These are phyloP conservation scores for Sturnira hondurensis DNA, from an alignment of 2,113 vertebrate species.

Conservation along the genomic window DNA sequence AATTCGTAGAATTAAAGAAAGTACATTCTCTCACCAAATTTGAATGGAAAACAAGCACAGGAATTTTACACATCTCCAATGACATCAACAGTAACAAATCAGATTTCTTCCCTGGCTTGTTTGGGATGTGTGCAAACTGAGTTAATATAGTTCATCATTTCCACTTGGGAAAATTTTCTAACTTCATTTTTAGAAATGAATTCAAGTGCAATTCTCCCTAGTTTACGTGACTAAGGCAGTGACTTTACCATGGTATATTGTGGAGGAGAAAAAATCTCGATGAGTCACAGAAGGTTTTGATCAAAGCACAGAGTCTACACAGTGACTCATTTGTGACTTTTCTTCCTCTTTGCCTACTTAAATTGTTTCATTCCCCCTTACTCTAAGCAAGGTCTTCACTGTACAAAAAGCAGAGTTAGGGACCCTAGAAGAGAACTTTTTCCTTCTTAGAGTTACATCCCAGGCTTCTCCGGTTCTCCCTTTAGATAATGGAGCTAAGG, in stretches of 20 bases:
- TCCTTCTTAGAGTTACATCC: not conserved
- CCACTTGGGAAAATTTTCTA: conserved; percentile 55
- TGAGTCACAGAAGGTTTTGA: conserved; percentile 70
- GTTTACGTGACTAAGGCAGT: conserved; percentile 64
- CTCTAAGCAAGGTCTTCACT: not conserved
- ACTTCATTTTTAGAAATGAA: conserved; percentile 66
- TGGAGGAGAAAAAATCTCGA: conserved; percentile 47
- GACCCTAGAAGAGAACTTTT: not conserved
- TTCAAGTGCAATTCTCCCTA: conserved; percentile 47
- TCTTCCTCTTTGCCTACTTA: conserved; percentile 37
- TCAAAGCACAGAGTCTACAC: conserved; percentile 63
- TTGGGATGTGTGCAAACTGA: conserved; percentile 59
- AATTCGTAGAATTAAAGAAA: not conserved
- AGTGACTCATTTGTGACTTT: conserved; percentile 73
- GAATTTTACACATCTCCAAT: conserved; percentile 6
- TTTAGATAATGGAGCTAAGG: not conserved
- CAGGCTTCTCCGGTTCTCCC: not conserved
- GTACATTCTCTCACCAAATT: not conserved
- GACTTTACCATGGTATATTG: conserved; percentile 50
- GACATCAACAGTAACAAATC: conserved; percentile 16
- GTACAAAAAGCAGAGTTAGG: not conserved
- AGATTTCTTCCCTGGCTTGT: conserved; percentile 28
- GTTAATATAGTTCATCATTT: conserved; percentile 64
- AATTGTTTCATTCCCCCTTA: conserved; percentile 46
- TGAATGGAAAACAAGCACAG: not conserved